Evolutionary conservation across 2,888 invertebrate species (phyloP).

Genomic region (Erannis defoliaria): DNA sequence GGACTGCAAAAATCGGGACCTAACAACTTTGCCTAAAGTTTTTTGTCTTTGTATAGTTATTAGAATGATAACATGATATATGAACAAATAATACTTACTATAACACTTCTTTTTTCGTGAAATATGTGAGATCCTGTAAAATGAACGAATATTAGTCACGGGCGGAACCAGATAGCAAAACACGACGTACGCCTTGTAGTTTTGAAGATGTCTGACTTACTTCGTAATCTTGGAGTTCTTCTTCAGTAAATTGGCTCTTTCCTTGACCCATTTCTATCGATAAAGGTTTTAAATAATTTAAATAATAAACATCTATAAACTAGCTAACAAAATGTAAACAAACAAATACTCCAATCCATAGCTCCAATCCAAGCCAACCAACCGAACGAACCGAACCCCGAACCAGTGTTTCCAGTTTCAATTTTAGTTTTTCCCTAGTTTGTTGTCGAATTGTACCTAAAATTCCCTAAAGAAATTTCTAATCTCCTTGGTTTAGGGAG

Average conservation of each 20-base stretch:
- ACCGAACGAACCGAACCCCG: too few relatives aligned
- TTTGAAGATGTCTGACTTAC: constrained; percentile 71
- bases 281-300: background rate
- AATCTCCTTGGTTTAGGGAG: too few relatives aligned
- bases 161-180: background rate
- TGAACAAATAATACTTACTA: constrained; percentile 88
- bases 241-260: constrained; percentile 94
- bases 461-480: too few relatives aligned
- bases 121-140: constrained; percentile 95
- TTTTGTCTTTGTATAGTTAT: background rate
- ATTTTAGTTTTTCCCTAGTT: too few relatives aligned
- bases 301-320: background rate
- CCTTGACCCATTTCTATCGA: constrained; percentile 90
- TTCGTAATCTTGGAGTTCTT: constrained; percentile 96
- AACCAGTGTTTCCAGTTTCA: too few relatives aligned
- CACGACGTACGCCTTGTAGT: background rate
- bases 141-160: constrained; percentile 46
- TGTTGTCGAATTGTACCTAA: too few relatives aligned
- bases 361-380: too few relatives aligned
- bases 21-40: background rate
- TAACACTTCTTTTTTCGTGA: constrained; percentile 96
- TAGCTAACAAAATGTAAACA: background rate
- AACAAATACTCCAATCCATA: too few relatives aligned
- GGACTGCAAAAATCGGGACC: background rate
- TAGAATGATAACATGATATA: background rate